These are phyloP conservation scores for Sarcophaga peregrina DNA, from an alignment of 1,140 invertebrate species.

Conservation along the genomic window DNA sequence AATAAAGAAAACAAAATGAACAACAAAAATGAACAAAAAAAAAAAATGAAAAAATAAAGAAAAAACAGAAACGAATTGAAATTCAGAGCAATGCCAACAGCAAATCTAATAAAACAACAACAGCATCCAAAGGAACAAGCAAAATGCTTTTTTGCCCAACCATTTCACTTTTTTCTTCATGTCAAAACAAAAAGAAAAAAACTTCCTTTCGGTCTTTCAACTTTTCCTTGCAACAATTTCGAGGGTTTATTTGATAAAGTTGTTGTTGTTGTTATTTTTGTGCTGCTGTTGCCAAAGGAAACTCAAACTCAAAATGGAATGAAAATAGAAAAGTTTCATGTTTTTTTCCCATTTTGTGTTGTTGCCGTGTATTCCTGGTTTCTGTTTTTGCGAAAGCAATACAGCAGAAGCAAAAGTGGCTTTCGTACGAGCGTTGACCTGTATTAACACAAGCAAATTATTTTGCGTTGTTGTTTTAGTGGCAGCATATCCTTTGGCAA, in stretches of 20 bases:
- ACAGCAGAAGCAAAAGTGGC: constrained; percentile 62
- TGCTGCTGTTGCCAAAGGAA: constrained; percentile 21
- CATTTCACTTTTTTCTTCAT: background rate
- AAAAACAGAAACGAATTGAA: constrained; percentile 38
- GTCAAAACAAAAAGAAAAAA: too few relatives aligned
- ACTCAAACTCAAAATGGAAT: background rate
- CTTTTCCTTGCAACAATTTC: constrained; percentile 14
- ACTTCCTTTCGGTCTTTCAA: background rate
- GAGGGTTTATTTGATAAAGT: background rate
- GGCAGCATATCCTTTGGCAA: constrained; percentile 32
- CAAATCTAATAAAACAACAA: constrained; percentile 16
- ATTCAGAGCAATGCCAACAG: constrained; percentile 41
- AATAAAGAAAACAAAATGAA: constrained; percentile 11
- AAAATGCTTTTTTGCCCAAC: background rate
- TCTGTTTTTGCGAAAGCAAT: background rate
- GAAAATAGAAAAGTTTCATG: background rate
- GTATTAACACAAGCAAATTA: constrained; percentile 43
- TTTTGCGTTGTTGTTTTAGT: background rate
- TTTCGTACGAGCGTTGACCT: constrained; percentile 67
- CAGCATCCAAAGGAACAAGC: background rate
- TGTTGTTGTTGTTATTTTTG: constrained; percentile 4
- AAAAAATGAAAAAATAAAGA: constrained; percentile 38
- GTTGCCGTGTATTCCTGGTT: background rate
- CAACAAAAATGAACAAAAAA: background rate
- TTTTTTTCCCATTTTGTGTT: constrained; percentile 26